Base-by-base conservation (phyloP, 2,797 vertebrate genomes). In the Aeoliscus strigatus region DNA sequence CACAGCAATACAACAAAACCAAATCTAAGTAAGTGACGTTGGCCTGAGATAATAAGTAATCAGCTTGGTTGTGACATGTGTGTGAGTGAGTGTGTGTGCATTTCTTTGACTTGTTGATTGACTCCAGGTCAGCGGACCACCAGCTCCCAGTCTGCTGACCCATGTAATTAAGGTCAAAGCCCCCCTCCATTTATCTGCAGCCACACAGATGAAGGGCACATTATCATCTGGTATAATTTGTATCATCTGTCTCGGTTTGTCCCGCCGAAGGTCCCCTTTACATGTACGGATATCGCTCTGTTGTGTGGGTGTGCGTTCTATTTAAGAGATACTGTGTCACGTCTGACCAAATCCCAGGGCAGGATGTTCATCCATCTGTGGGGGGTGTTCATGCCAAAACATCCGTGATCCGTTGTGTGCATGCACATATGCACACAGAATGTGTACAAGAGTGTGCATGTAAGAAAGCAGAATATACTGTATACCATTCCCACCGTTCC, bases 141-240 rank as follows among this genome's bases (percentile, higher is more conserved):
- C 60, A 52, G 63, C 69, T 60, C 59, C 53, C 56, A 53, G 42
- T 75, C 61, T 34, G 37, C 36, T 85, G 82, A 86, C 82, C 79
- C 74, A 46, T 60, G 55, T 75, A 67, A 81, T 84, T 64, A 75
- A 81, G 79, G 79, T 50, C 79, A 82, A 64, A 77, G 73, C 53
- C 46, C 68, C 39, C 35, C 51, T 58, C 38, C 48, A 31, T 56
- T 45, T 61, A 58, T 70, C 71, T 28, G 32, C 17, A 10, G 29
- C 39, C 42, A 63, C 53, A 58, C 41, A 71, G 58, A 70, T 63
- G 54, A 79, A 73, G 53, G 62, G 43, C 75, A 60, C 61, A 62
- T 77, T 62, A 71, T 73, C 54, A 68, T 75, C 52, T 55, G 29
- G 75, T 62, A 71, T 73, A 51, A 68, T 75, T 54, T 55, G 29